These are phyloP conservation scores for Plebejus anna DNA, from an alignment of 2,888 invertebrate species.

Conservation along the genomic window DNA sequence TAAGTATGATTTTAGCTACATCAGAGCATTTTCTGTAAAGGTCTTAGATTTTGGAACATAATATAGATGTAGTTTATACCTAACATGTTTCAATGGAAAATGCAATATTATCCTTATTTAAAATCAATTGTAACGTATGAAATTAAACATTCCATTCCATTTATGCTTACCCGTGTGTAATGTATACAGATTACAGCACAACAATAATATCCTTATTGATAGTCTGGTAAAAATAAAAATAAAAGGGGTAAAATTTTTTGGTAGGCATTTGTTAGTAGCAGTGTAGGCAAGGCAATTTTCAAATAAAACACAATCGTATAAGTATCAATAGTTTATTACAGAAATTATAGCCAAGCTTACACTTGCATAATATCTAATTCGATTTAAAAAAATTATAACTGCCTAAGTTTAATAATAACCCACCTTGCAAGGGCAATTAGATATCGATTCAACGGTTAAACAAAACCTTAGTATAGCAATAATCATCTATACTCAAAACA, in stretches of 20 bases:
- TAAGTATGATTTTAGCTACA: background rate
- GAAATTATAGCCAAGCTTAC: conserved; percentile 80
- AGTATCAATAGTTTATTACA: conserved; percentile 79
- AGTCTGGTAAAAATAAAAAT: background rate
- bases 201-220: background rate
- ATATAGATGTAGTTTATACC: too few species aligned
- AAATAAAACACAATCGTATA: conserved; percentile 49
- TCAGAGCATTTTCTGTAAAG: background rate
- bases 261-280: background rate
- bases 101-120: too few species aligned
- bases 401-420: conserved; percentile 59
- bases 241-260: background rate
- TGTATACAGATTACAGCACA: background rate
- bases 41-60: background rate
- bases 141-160: background rate
- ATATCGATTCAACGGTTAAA: conserved; percentile 31
- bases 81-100: too few species aligned
- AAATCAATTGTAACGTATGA: background rate
- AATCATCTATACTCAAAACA: conserved; percentile 27
- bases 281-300: background rate
- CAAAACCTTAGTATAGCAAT: conserved; percentile 26
- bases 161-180: background rate
- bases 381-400: conserved; percentile 66
- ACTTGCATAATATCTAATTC: conserved; percentile 69
- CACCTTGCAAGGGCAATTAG: conserved; percentile 47